Conservation (phyloP, 2,113 vertebrate species). For the Xyliphius kryptos region DNA sequence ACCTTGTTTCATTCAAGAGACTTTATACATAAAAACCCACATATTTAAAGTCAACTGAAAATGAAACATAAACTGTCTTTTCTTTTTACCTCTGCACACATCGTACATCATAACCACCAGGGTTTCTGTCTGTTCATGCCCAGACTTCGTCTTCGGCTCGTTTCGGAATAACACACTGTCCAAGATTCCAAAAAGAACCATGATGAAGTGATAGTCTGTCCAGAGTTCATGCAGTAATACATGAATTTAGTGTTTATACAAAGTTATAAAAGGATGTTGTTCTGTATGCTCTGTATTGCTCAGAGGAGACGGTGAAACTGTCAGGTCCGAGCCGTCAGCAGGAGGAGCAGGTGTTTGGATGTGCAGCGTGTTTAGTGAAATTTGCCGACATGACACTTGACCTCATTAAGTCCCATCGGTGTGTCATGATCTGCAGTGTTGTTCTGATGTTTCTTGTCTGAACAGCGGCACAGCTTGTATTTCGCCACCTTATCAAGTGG, state of each 20-base stretch:
- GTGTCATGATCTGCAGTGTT: slow-evolving; percentile 81
- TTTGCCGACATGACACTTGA: slow-evolving; percentile 91
- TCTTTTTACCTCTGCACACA: slow-evolving; percentile 1
- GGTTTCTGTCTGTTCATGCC: no score
- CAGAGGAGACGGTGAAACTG: no score
- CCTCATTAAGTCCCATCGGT: slow-evolving; percentile 86
- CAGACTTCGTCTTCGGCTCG: no score
- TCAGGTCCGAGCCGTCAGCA: no score
- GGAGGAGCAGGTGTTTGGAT: no score
- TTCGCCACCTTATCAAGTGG: slow-evolving; percentile 76
- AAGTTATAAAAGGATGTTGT: neutral
- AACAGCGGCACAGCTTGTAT: slow-evolving; percentile 82
- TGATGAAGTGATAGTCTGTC: no score
- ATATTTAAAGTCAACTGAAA: no score
- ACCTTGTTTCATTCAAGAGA: neutral
- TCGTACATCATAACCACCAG: neutral
- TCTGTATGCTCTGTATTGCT: neutral
- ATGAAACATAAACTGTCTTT: neutral
- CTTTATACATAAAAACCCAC: slow-evolving; percentile 1
- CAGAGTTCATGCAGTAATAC: no score
- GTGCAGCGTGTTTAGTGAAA: slow-evolving; percentile 50
- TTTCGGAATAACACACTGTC: no score
- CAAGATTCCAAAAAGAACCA: no score
- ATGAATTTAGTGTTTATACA: no score
- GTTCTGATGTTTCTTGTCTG: slow-evolving; percentile 75